These are phyloP conservation scores for Sebastes wilsoni DNA, from an alignment of 2,797 vertebrate genomes.

Conservation along the genomic window DNA sequence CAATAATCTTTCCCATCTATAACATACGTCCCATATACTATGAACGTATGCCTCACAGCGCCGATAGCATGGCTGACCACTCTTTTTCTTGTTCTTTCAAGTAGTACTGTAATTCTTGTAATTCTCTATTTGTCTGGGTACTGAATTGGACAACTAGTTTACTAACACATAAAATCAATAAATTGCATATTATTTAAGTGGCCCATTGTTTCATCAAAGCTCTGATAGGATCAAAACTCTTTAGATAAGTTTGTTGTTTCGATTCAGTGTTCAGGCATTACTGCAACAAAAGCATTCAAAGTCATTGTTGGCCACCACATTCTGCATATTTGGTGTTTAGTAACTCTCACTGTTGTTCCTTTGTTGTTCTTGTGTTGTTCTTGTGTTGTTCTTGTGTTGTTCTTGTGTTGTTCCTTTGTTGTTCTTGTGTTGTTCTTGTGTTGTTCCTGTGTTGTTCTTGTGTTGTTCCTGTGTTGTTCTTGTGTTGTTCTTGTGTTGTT, in stretches of 20 bases:
- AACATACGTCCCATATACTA: background rate
- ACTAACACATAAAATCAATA: background rate
- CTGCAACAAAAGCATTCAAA: background rate
- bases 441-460: no score
- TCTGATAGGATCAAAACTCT: background rate
- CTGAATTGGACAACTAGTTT: background rate
- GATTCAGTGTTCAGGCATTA: background rate
- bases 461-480: background rate
- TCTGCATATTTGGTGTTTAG: background rate
- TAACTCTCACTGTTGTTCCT: background rate
- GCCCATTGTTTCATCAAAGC: background rate
- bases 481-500: no score
- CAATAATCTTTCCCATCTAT: background rate
- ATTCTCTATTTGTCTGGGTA: background rate
- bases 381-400: background rate
- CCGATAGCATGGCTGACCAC: background rate
- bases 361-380: background rate
- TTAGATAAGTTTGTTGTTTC: background rate
- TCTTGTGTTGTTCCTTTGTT: no score
- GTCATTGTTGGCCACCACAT: background rate
- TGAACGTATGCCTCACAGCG: background rate
- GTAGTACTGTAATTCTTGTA: no score
- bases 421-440: no score
- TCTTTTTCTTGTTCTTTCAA: background rate
- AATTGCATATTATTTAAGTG: background rate